Evolutionary conservation across 2,113 vertebrate genomes (phyloP).

Genomic region (Crotalus tigris): DNA sequence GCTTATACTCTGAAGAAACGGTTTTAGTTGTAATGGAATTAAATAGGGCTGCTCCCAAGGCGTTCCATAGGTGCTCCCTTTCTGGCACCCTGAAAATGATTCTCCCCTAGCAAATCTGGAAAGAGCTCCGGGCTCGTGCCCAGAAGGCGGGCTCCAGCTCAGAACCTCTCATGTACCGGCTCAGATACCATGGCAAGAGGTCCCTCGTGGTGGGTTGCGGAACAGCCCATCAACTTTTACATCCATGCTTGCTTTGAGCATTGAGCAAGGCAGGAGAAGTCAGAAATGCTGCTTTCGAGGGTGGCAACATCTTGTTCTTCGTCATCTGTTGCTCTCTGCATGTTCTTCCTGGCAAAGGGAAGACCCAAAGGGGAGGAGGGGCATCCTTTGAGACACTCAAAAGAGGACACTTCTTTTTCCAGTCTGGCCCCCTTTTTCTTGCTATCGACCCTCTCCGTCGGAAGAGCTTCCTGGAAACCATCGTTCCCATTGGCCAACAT

Average conservation of each 20-base stretch:
- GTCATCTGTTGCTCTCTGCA: no score
- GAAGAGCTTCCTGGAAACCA: neutral
- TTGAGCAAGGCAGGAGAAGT: neutral
- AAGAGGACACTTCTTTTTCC: no score
- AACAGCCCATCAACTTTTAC: neutral
- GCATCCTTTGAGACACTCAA: neutral
- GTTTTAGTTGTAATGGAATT: neutral
- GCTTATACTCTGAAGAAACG: neutral
- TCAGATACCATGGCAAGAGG: neutral
- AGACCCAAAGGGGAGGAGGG: neutral
- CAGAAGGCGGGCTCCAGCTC: neutral
- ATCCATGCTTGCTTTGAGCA: neutral
- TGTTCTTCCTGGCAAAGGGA: neutral
- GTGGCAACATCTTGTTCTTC: no score
- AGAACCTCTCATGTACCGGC: neutral
- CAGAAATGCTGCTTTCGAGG: neutral
- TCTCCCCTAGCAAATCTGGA: neutral
- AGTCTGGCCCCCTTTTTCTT: neutral
- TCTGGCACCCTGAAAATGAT: neutral
- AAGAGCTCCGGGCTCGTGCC: neutral
- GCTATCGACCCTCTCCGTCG: neutral
- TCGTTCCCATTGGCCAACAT: neutral
- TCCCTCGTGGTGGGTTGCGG: neutral
- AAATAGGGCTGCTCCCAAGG: neutral
- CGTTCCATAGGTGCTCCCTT: neutral